phyloP scores from a whole-genome alignment of 2,888 invertebrate species.

The Mythimna impura region DNA sequence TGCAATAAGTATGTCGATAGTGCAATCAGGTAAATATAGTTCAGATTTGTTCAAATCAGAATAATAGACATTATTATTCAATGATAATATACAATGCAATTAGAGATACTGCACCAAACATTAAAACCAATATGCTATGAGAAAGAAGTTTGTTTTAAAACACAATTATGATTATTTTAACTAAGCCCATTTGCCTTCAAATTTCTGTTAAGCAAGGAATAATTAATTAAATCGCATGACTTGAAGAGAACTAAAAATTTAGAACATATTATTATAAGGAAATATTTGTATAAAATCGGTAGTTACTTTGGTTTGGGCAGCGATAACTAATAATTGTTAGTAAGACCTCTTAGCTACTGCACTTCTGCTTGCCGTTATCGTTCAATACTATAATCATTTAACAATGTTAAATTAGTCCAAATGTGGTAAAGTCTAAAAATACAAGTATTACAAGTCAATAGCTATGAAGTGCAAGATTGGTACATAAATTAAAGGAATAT shows the following conservation, averaged over 20 bases:
- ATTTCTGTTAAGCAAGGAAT: constrained; percentile 80
- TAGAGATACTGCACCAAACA: constrained; percentile 90
- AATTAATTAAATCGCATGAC: constrained; percentile 75
- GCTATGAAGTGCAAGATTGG: constrained; percentile 71
- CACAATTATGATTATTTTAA: constrained; percentile 81
- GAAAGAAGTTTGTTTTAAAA: constrained; percentile 81
- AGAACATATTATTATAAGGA: constrained; percentile 68
- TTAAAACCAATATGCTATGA: constrained; percentile 88
- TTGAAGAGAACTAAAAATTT: constrained; percentile 71
- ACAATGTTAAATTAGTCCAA: constrained; percentile 31
- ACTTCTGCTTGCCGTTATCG: constrained; percentile 48
- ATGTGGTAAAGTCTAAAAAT: constrained; percentile 42
- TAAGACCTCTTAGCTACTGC: constrained; percentile 75
- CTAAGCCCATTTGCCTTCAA: constrained; percentile 88
- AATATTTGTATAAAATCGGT: constrained; percentile 67
- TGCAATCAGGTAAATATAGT: constrained; percentile 74
- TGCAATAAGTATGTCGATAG: constrained; percentile 77
- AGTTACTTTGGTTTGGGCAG: constrained; percentile 79
- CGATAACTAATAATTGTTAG: constrained; percentile 70
- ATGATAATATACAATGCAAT: constrained; percentile 90
- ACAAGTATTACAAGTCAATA: constrained; percentile 67
- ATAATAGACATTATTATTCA: constrained; percentile 82
- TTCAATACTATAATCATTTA: constrained; percentile 26
- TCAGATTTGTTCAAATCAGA: constrained; percentile 77
- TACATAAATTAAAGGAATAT: constrained; percentile 60